phyloP scores from a whole-genome alignment of 2,888 invertebrate genomes.

The Fragum whitleyi region DNA sequence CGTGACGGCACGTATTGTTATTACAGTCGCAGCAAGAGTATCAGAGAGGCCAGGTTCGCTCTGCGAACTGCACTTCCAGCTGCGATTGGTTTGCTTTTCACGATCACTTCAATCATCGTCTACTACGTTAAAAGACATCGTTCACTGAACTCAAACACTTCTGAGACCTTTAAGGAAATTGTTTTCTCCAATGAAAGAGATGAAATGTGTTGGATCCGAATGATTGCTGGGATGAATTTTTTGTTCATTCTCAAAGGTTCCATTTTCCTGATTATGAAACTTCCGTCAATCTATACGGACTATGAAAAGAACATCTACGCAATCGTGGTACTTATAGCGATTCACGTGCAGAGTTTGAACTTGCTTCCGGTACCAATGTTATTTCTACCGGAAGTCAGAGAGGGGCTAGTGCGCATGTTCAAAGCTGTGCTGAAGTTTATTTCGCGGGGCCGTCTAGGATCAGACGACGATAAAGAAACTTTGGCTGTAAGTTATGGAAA shows the following conservation, averaged over 20 bases:
- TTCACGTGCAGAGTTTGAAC: constrained; percentile 43
- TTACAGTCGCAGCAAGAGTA: neutral
- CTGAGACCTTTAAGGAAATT: constrained; percentile 37
- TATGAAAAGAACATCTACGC: constrained; percentile 12
- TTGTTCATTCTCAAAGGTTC: constrained; percentile 25
- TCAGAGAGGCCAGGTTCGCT: constrained; percentile 12
- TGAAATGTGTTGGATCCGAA: constrained; percentile 30
- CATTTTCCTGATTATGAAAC: constrained; percentile 6
- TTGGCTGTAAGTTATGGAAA: constrained; percentile 45
- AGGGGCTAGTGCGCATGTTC: constrained; percentile 19
- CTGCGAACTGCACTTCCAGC: constrained; percentile 31
- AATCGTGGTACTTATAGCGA: constrained; percentile 15
- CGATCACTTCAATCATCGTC: constrained; percentile 12
- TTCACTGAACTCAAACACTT: constrained; percentile 3
- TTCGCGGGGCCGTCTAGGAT: constrained; percentile 32
- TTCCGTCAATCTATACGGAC: neutral
- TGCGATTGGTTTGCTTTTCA: constrained; percentile 32
- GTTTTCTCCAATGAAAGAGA: constrained; percentile 19
- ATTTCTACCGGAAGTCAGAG: constrained; percentile 44
- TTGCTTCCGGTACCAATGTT: constrained; percentile 39
- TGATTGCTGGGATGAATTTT: constrained; percentile 32
- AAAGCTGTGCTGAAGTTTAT: constrained; percentile 15
- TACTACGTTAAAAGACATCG: constrained; percentile 29
- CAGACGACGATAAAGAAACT: constrained; percentile 32
- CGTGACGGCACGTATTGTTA: constrained; percentile 29